Evolutionary conservation across 2,113 vertebrate genomes (phyloP).

Genomic region (Sebastes fasciatus): DNA sequence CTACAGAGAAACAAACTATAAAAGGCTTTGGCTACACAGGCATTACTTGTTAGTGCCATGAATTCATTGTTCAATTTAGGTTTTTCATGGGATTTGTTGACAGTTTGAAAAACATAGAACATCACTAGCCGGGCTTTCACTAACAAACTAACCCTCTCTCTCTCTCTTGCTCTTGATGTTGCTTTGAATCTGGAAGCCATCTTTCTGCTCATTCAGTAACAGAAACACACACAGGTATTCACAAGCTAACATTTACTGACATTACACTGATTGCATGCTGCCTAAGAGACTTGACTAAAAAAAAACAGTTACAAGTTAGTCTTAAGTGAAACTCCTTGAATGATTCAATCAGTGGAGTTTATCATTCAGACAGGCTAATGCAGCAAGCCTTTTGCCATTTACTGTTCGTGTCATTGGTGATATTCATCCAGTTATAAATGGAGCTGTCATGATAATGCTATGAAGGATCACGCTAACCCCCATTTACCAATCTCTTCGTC

Average conservation of each 20-base stretch:
- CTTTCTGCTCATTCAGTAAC: conserved; percentile 1
- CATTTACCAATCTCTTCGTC: conserved; percentile 92
- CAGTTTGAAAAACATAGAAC: not conserved
- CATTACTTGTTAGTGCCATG: not conserved
- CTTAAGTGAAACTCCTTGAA: conserved; percentile 66
- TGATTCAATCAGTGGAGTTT: conserved; percentile 65
- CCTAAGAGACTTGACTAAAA: conserved; percentile 21
- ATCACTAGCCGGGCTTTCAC: not conserved
- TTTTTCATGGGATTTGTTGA: not conserved
- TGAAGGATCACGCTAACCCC: conserved; percentile 82
- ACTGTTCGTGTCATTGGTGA: conserved; percentile 74
- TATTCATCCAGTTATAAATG: conserved; percentile 80
- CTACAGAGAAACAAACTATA: not conserved
- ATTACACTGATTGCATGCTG: conserved; percentile 20
- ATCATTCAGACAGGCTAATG: conserved; percentile 73
- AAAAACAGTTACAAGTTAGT: conserved; percentile 48
- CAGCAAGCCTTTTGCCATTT: conserved; percentile 70
- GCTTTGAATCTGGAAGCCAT: not conserved
- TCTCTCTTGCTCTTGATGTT: not conserved
- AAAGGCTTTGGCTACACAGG: not conserved
- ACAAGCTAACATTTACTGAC: conserved; percentile 13
- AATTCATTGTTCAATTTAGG: not conserved
- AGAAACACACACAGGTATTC: conserved; percentile 25
- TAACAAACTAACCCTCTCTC: not conserved
- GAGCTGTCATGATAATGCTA: conserved; percentile 80